These are phyloP conservation scores for Tridacna crocea DNA, from an alignment of 2,888 invertebrate genomes.

Conservation along the genomic window DNA sequence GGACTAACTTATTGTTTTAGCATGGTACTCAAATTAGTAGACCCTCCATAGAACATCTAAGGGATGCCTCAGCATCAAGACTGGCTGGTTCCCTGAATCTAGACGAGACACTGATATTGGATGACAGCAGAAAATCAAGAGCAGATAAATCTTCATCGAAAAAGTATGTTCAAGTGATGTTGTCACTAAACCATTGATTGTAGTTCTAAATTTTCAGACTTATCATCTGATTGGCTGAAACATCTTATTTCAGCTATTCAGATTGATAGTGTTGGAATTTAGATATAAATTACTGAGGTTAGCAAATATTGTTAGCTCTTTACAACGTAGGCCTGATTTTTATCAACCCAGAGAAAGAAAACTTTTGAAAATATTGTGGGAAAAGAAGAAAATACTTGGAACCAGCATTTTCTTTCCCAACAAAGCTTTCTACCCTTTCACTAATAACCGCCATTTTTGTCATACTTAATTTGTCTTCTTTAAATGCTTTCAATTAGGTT, in stretches of 20 bases:
- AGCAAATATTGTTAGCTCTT: too few species aligned
- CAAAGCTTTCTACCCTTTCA: too few species aligned
- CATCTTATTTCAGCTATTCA: too few species aligned
- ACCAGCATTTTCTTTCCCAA: too few species aligned
- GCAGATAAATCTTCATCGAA: conserved; percentile 8
- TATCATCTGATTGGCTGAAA: not conserved
- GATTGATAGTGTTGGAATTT: not conserved
- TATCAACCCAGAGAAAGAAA: too few species aligned
- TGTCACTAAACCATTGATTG: not conserved
- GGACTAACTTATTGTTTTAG: not conserved
- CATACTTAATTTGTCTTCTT: too few species aligned
- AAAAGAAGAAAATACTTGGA: too few species aligned
- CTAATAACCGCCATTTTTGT: too few species aligned
- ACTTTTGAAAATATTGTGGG: too few species aligned
- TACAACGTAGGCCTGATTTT: too few species aligned
- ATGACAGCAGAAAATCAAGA: conserved; percentile 33
- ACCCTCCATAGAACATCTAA: conserved; percentile 37
- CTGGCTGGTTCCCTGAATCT: not conserved
- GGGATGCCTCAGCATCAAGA: conserved; percentile 43
- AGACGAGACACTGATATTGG: conserved; percentile 28
- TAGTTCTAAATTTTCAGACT: not conserved
- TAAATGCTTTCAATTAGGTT: too few species aligned
- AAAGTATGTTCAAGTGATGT: not conserved
- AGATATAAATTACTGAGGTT: too few species aligned
- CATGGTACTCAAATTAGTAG: conserved; percentile 18